Percentiles rank a stretch among this genome's conserved stretches.
These are phyloP conservation scores for Perccottus glenii DNA, from an alignment of 2,113 vertebrate genomes.

Conservation along the genomic window DNA sequence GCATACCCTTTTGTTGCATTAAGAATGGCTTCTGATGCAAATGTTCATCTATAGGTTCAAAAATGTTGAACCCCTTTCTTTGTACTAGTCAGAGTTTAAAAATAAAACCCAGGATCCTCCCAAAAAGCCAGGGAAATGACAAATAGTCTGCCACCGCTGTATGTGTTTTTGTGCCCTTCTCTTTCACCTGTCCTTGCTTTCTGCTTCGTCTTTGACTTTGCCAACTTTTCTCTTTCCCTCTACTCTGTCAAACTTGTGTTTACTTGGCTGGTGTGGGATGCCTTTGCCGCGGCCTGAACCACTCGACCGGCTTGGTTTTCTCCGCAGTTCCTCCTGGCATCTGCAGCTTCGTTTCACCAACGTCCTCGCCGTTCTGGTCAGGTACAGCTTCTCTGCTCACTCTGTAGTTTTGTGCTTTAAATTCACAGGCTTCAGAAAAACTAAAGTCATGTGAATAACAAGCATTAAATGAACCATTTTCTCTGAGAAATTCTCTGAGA, in stretches of 20 bases:
- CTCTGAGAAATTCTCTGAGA: too few relatives aligned
- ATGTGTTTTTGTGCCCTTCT: conserved; percentile 19
- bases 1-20: too few relatives aligned
- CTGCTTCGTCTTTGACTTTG: conserved; percentile 61
- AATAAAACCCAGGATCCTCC: background rate
- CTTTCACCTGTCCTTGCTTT: conserved; percentile 38
- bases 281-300: conserved; percentile 69
- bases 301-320: conserved; percentile 81
- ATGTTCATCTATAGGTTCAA: background rate
- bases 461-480: background rate
- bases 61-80: background rate
- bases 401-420: conserved; percentile 18
- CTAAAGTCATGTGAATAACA: too few relatives aligned
- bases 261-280: conserved; percentile 59
- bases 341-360: conserved; percentile 94
- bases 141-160: conserved; percentile 20
- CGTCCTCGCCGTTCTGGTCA: conserved; percentile 97
- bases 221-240: conserved; percentile 34
- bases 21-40: background rate
- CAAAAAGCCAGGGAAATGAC: conserved; percentile 5
- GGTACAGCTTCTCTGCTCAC: conserved; percentile 79
- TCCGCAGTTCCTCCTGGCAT: conserved; percentile 91
- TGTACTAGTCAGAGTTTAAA: conserved; percentile 3
- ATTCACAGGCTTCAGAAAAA: conserved; percentile 20
- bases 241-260: conserved; percentile 73